A percentile compares a stretch with the other conserved stretches of the same genome.
Evolutionary conservation across 2,888 invertebrate species (phyloP).

Genomic region (Coenonympha arcania): DNA sequence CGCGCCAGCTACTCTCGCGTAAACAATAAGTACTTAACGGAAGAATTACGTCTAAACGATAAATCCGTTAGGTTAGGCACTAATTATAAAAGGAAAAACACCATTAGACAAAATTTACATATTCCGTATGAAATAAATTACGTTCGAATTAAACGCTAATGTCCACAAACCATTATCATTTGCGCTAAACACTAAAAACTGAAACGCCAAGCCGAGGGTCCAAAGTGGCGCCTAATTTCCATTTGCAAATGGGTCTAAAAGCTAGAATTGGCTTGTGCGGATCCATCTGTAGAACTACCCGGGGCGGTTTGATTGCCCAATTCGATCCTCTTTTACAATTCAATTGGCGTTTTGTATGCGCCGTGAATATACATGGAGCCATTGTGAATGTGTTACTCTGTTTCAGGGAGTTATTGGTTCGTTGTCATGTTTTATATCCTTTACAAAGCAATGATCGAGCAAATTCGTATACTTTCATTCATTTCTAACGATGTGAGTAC

Average conservation of each 20-base stretch:
- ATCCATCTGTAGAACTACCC: conserved; percentile 38
- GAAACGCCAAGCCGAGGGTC: not conserved
- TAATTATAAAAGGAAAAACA: no score
- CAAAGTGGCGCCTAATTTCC: conserved; percentile 48
- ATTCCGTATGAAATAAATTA: no score
- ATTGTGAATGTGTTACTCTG: not conserved
- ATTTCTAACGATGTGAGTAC: no score
- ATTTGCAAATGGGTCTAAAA: conserved; percentile 62
- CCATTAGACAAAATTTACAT: no score
- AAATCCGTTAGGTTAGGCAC: no score
- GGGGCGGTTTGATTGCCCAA: conserved; percentile 46
- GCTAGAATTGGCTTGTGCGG: conserved; percentile 53
- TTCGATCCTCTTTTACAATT: conserved; percentile 15
- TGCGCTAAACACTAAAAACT: not conserved
- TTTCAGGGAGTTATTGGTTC: not conserved
- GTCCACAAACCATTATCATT: not conserved
- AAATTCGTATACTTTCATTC: no score
- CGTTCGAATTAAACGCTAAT: not conserved
- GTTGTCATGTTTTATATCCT: no score
- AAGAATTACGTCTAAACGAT: no score
- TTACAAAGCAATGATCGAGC: no score
- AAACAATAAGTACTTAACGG: no score
- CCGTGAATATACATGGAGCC: not conserved
- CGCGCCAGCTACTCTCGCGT: no score
- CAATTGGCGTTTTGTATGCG: conserved; percentile 6